Evolutionary conservation across 2,113 vertebrate genomes (phyloP).

Genomic region (Myxocyprinus asiaticus): DNA sequence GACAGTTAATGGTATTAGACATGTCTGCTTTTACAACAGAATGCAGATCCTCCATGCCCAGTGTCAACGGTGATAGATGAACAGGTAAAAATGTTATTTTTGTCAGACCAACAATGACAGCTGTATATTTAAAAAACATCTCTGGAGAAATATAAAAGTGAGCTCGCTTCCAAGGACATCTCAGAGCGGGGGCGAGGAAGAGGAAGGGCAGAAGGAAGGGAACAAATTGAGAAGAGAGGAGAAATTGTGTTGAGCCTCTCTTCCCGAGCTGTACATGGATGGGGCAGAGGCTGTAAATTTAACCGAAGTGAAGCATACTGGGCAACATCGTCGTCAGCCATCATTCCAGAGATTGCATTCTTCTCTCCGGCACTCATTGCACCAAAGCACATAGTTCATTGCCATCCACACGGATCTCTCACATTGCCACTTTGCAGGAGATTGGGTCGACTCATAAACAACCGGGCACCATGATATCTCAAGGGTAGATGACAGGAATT

Average conservation of each 20-base stretch:
- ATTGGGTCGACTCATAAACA: constrained; percentile 63
- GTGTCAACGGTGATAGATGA: constrained; percentile 68
- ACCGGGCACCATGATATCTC: constrained; percentile 58
- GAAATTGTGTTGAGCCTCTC: constrained; percentile 63
- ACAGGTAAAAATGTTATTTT: constrained; percentile 63
- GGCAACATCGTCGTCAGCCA: constrained; percentile 66
- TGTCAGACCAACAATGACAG: constrained; percentile 68
- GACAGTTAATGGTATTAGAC: constrained; percentile 9
- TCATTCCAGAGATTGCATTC: constrained; percentile 69
- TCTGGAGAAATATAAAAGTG: constrained; percentile 72
- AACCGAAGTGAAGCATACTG: constrained; percentile 68
- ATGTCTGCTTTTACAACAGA: constrained; percentile 53
- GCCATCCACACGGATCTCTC: constrained; percentile 51
- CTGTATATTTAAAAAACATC: constrained; percentile 66
- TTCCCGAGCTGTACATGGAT: constrained; percentile 64
- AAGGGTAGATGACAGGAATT: constrained; percentile 53
- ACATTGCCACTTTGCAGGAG: constrained; percentile 59
- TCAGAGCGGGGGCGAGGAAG: constrained; percentile 7
- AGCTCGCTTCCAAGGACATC: constrained; percentile 68
- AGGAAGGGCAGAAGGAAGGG: constrained; percentile 4
- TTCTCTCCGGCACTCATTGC: constrained; percentile 51
- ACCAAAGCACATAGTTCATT: constrained; percentile 60
- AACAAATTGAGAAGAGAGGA: not conserved
- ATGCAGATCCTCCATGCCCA: constrained; percentile 59
- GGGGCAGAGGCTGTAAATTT: constrained; percentile 73